Percentiles rank a stretch among this genome's conserved stretches.
phyloP scores from a whole-genome alignment of 1,140 invertebrate genomes.

The Hycleus phaleratus region DNA sequence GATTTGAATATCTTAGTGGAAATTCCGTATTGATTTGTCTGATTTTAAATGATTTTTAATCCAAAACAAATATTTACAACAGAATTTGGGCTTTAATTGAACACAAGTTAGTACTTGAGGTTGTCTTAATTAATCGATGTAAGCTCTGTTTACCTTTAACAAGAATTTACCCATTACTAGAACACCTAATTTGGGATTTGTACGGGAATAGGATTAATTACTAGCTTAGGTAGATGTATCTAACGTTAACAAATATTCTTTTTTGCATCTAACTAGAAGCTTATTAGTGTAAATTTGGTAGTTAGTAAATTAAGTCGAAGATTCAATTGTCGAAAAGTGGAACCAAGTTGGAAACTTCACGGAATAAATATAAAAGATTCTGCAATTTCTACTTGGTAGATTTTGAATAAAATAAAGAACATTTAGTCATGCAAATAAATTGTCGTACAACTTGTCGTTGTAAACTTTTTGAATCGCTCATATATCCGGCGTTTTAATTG shows the following conservation, averaged over 20 bases:
- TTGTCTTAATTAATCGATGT: slow-evolving; percentile 11
- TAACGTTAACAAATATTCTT: too few relatives aligned
- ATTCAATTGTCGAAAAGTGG: too few relatives aligned
- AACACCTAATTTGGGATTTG: slow-evolving; percentile 16
- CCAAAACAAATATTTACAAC: not conserved
- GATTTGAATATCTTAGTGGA: too few relatives aligned
- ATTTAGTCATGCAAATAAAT: slow-evolving; percentile 9
- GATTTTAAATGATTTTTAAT: not conserved
- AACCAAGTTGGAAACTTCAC: slow-evolving; percentile 1
- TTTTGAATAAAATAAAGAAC: slow-evolving; percentile 7
- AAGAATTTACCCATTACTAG: slow-evolving; percentile 11
- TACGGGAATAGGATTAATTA: slow-evolving; percentile 13
- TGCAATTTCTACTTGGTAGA: not conserved
- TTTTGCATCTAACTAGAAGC: not conserved
- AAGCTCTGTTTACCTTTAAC: slow-evolving; percentile 16
- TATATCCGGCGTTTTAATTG: not conserved
- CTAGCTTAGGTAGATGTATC: not conserved
- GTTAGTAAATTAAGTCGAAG: too few relatives aligned
- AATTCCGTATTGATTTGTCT: too few relatives aligned
- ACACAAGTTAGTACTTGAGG: not conserved
- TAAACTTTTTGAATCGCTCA: slow-evolving; percentile 7
- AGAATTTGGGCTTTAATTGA: not conserved
- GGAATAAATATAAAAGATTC: slow-evolving; percentile 2
- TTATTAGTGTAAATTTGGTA: too few relatives aligned
- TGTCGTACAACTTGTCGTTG: slow-evolving; percentile 10